Base-by-base conservation (phyloP, 2,888 invertebrate species). In the Caenorhabditis sp. region DNA sequence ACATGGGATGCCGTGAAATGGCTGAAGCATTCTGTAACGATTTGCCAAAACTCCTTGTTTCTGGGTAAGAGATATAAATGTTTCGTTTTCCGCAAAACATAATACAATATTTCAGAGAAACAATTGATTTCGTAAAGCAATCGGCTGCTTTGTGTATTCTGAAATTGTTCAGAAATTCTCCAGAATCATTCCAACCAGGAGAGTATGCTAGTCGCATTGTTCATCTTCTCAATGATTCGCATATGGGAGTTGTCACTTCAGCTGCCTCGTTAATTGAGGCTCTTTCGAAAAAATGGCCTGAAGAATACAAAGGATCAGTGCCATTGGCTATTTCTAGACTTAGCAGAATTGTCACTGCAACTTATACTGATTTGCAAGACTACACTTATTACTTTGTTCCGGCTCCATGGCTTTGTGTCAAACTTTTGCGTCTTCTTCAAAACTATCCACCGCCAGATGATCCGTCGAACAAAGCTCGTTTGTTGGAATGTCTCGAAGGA, bases 301-400 rank as follows among this genome's bases (percentile, higher is more conserved):
- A 99, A 76, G 99, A 99, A 89, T 99, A 99, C 89, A 99, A 97
- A 89, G 97, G 97, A 76, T 97, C 97, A 89, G 97, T 99, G 24
- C 95, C 95, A 83, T 91, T 99, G 76, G 97, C 99, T 69, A 97
- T 99, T 58, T 97, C 97, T 24, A 92, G 99, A 86, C 91, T 99
- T 51, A 90, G 90, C 63, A 88, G 93, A 92, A 99, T 99, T 90
- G 97, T 99, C 8, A 97, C 97, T 65, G 94, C 97, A 58, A 97
- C 96, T 88, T 97, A 99, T 88, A 97, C 97, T 82, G 99, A 99
- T 90, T 91, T 99, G 79, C 81, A 99, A 91, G 99, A 99, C 90
- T 99, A 99, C 89, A 99, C 99, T 3, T 99, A 99, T 89, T 99
- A 99, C 89, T 99, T 99, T 91, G 97, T 99, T 76, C 97, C 99